Conservation (phyloP, 2,888 invertebrate species). For the Hetaerina titia region DNA sequence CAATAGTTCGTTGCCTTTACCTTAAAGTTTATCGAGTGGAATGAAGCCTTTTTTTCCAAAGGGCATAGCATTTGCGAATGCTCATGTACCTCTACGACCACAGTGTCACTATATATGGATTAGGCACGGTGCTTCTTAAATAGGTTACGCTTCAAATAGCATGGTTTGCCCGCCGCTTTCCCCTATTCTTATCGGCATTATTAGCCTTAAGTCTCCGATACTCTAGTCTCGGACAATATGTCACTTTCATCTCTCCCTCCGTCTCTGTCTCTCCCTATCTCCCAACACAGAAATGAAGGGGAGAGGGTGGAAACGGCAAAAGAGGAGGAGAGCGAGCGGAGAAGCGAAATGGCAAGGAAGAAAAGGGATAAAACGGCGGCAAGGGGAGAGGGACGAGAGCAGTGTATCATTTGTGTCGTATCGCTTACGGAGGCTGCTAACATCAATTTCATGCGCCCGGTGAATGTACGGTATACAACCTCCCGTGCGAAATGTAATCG, state of each 20-base stretch:
- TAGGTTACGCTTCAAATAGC: neutral
- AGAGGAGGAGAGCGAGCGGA: neutral
- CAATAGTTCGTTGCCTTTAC: neutral
- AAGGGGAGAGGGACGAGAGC: neutral
- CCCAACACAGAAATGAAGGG: neutral
- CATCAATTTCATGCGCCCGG: neutral
- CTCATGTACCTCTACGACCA: neutral
- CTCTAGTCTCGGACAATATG: neutral
- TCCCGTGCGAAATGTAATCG: slow-evolving; percentile 11
- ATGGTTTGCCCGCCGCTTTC: neutral
- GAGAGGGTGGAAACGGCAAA: neutral
- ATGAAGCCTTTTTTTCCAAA: neutral
- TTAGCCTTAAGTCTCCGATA: neutral
- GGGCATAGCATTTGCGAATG: neutral
- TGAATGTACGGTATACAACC: neutral
- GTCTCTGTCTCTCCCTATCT: neutral
- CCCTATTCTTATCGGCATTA: neutral
- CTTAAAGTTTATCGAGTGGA: neutral
- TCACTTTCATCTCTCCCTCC: neutral
- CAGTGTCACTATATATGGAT: neutral
- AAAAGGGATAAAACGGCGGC: neutral
- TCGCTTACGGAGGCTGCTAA: neutral
- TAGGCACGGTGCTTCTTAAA: neutral
- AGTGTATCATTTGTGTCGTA: neutral
- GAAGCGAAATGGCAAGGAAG: neutral